Base-by-base conservation (phyloP, 1,140 invertebrate genomes). In the Ectropis grisescens region DNA sequence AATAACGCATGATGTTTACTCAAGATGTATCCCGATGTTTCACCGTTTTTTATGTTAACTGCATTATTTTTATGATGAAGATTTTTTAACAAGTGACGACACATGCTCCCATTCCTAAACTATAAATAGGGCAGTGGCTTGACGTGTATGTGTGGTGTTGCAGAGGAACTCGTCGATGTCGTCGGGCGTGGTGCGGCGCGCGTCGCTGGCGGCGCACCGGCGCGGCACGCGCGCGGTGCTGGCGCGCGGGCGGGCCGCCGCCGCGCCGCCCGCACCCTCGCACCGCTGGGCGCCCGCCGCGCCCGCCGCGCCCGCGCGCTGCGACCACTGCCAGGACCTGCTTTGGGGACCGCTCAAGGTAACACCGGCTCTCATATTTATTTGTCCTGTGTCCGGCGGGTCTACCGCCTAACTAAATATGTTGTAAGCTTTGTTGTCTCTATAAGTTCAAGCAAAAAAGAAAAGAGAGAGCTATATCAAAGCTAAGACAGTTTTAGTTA, bases 281-380 rank as follows among this genome's bases (percentile, higher is more conserved):
- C 61, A 85, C 86, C 40, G 85, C 79, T 55, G 82, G 86, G 58
- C 60, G 69, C 29, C 66, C 61, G 87, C 90, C 13, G 91, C 94
- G 59, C 90, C 91, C 55, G 93, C 94, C 1, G 95, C 95, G 12
- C 94, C 94, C 15, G 93, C 92, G 1, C 91, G 94, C 67, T 98
- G 96, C 81, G 94, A 96, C 81, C 89, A 91, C 56, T 98, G 96
- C 82, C 88, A 89, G 2, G 92, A 93, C 66, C 84, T 97, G 13
- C 83, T 98, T 13, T 97, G 95, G 94, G 95, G 94, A 4, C 92
- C 95, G n/a, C 92, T 96, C n/a, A 93, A 93, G 80, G 88, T 86
- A 14, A n/a, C n/a, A n/a, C n/a, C n/a, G n/a, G n/a, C n/a, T n/a
- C 2, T n/a, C 0, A 11, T 27, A 27, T 4, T 4, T 27, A 27